These are phyloP conservation scores for Burhinus oedicnemus DNA, from an alignment of 2,113 vertebrate species.

Conservation along the genomic window DNA sequence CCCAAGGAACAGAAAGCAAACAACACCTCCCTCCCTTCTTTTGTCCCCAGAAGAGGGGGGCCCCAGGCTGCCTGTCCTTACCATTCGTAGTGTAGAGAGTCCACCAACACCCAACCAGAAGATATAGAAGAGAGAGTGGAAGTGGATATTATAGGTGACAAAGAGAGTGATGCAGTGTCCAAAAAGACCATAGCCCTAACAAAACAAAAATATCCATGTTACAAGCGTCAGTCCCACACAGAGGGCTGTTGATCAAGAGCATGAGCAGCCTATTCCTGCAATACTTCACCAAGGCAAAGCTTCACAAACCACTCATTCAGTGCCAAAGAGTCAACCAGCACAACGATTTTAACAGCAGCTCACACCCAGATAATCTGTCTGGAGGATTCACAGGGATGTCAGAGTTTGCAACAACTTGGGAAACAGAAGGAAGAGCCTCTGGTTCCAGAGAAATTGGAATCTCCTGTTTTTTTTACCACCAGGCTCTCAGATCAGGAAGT, in stretches of 20 bases:
- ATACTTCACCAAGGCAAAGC: neutral
- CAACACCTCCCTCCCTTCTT: neutral
- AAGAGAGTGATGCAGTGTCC: slow-evolving; percentile 94
- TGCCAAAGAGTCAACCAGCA: neutral
- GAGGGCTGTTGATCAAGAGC: neutral
- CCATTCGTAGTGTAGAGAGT: slow-evolving; percentile 94
- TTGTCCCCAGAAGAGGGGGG: neutral
- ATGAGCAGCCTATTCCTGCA: neutral
- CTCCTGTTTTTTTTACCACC: neutral
- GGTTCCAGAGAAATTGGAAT: neutral
- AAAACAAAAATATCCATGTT: neutral
- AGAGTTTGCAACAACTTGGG: neutral
- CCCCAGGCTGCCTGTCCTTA: slow-evolving; percentile 61
- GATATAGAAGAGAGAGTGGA: slow-evolving; percentile 95
- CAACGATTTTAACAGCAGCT: neutral
- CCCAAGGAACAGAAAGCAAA: neutral
- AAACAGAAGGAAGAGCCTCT: neutral
- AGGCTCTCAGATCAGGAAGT: neutral
- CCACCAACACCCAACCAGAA: slow-evolving; percentile 93
- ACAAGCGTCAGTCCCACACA: neutral
- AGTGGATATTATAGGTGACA: slow-evolving; percentile 95
- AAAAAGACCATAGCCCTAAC: slow-evolving; percentile 95
- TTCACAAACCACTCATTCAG: neutral
- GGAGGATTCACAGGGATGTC: neutral
- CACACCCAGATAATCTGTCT: neutral